Evolutionary conservation across 2,113 vertebrate species (phyloP).

Genomic region (Phalacrocorax brasilianus): DNA sequence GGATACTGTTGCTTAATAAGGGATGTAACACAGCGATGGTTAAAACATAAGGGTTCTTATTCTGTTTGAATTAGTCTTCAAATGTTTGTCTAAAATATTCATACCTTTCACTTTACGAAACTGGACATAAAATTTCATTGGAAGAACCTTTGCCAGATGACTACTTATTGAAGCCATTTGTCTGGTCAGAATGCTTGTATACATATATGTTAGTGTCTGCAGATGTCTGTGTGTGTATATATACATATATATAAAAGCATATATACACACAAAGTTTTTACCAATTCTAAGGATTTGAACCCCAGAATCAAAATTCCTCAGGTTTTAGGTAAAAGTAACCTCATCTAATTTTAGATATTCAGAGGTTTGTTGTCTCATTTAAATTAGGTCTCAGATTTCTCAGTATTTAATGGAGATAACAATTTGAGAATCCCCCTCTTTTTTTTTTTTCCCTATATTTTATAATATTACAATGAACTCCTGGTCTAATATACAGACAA

Average conservation of each 20-base stretch:
- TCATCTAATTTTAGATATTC: neutral
- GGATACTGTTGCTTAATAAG: conserved; percentile 11
- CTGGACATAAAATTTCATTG: neutral
- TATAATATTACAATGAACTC: neutral
- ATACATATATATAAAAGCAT: neutral
- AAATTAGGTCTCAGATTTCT: neutral
- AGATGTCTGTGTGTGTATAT: neutral
- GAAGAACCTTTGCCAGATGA: neutral
- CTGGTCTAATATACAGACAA: neutral
- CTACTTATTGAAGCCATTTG: neutral
- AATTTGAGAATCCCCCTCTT: accelerated
- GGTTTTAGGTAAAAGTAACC: accelerated
- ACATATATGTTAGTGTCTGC: neutral
- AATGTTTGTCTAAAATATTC: conserved; percentile 35
- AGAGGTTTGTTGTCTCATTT: neutral
- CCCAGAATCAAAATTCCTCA: neutral
- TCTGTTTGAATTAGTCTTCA: conserved; percentile 22
- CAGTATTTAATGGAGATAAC: neutral
- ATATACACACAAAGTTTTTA: neutral
- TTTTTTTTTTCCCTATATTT: neutral
- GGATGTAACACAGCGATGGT: neutral
- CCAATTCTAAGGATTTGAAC: neutral
- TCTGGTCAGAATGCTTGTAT: neutral
- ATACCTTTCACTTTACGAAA: neutral
- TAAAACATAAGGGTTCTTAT: conserved; percentile 7